Evolutionary conservation across 2,888 invertebrate species (phyloP), one percentile per base, ranked within the genome.

Genomic region (Drosophila cognata): DNA sequence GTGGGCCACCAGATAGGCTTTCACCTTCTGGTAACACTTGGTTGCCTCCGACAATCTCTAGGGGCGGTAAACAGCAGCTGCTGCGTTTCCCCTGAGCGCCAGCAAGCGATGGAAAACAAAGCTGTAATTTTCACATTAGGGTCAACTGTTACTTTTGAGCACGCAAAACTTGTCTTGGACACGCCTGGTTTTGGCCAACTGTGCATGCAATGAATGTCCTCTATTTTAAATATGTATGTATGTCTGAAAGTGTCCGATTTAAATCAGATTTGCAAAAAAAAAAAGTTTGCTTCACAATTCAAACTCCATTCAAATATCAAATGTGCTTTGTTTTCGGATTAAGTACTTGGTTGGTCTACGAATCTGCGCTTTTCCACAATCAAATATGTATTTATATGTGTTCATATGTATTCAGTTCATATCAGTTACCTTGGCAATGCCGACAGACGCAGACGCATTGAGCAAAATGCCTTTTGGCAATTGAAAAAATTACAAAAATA

Each of bases 151-250:
- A 28, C 36, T 66, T 36, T 29, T 46, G 18, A 25, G 41, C 66
- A 36, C 46, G 35, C 29, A 35, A 21, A 10, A 11, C 25, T 21
- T 16, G 10, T 25, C 10, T 6, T 6, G 52, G 33, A 29, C 18
- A 33, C 38, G 2, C 18, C 38, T 31, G 13, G 33, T 33, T 16
- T 4, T 16, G 4, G 36, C 36, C 64, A 35, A 36, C n/a, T 25
- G 55, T 76, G 80, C 81, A 77, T 84, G 73, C 61, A 70, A 75
- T 72, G 63, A n/a, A 36, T 28, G 25, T 55, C 18, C 18, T 62
- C 69, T 67, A 51, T 62, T 31, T 56, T n/a, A 29, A 56, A 28
- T 38, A 28, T 35, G n/a, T n/a, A 28, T 35, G n/a, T n/a, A 38
- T n/a, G 11, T 36, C 2, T 18, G 16, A 16, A 46, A 25, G 21